Evolutionary conservation across 1,140 invertebrate species (phyloP).

Genomic region (Elymnias hypermnestra): DNA sequence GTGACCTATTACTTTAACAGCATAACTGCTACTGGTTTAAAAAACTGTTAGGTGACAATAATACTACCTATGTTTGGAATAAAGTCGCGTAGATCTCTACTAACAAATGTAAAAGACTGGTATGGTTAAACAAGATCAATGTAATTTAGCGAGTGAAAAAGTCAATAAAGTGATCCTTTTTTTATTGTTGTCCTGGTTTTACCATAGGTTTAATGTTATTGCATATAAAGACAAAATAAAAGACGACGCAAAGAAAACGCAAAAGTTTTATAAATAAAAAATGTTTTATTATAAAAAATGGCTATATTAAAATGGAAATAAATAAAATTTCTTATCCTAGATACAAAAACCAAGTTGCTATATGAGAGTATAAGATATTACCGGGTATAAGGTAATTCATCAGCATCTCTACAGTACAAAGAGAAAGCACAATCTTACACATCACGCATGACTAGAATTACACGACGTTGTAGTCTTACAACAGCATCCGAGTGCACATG

Average conservation of each 20-base stretch:
- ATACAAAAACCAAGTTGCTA: conserved; percentile 58
- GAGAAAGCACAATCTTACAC: conserved; percentile 37
- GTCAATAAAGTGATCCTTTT: too few relatives aligned
- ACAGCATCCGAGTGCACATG: conserved; percentile 50
- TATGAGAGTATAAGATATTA: conserved; percentile 42
- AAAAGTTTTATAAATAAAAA: conserved; percentile 9
- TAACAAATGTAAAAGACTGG: too few relatives aligned
- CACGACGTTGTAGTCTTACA: conserved; percentile 44
- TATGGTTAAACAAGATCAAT: too few relatives aligned
- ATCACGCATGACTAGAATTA: conserved; percentile 48
- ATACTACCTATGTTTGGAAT: too few relatives aligned
- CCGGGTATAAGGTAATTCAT: conserved; percentile 29
- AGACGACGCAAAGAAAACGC: not conserved
- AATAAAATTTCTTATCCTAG: conserved; percentile 63
- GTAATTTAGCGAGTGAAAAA: too few relatives aligned
- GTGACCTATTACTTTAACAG: too few relatives aligned
- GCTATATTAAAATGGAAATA: conserved; percentile 66
- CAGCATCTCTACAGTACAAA: conserved; percentile 29
- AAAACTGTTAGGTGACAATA: too few relatives aligned
- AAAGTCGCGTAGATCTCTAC: too few relatives aligned
- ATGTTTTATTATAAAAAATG: conserved; percentile 61
- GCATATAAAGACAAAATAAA: not conserved
- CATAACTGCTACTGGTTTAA: too few relatives aligned
- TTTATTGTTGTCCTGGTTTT: too few relatives aligned
- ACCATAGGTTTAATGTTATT: not conserved